Conservation (phyloP, 2,888 invertebrate genomes). For the Carterocephalus palaemon region DNA sequence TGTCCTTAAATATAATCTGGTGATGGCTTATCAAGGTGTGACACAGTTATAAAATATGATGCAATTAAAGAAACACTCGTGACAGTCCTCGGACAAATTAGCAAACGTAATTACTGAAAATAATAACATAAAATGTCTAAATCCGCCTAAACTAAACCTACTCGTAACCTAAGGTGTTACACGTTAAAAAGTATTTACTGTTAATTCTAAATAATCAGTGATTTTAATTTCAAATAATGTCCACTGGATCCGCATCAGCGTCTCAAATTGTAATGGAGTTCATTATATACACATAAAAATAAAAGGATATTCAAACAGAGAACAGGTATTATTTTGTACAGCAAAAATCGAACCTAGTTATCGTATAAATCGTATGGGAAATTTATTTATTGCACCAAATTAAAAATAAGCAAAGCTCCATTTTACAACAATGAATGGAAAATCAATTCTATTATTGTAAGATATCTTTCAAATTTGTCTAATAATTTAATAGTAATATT, state of each 20-base stretch:
- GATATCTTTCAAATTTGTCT: constrained; percentile 10
- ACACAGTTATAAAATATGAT: constrained; percentile 40
- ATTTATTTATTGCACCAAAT: constrained; percentile 16
- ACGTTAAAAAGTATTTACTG: constrained; percentile 29
- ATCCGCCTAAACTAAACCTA: constrained; percentile 69
- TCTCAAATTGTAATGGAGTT: constrained; percentile 40
- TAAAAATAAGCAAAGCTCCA: constrained; percentile 3
- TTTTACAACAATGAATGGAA: constrained; percentile 10
- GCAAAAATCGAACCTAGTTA: constrained; percentile 21
- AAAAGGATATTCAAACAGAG: constrained; percentile 40
- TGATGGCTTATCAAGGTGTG: constrained; percentile 68
- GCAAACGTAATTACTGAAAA: constrained; percentile 56
- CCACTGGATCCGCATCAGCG: constrained; percentile 30
- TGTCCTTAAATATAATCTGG: constrained; percentile 48
- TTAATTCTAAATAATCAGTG: constrained; percentile 25
- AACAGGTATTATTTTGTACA: constrained; percentile 38
- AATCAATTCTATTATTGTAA: constrained; percentile 4
- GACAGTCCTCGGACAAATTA: constrained; percentile 52
- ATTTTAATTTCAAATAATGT: constrained; percentile 34
- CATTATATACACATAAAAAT: constrained; percentile 75
- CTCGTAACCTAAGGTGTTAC: constrained; percentile 50
- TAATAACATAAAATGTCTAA: constrained; percentile 61
- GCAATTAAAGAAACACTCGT: constrained; percentile 57
- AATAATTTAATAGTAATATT: constrained; percentile 13
- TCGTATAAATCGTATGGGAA: not conserved